phyloP scores from a whole-genome alignment of 2,888 invertebrate genomes.

The Epinotia nisella region DNA sequence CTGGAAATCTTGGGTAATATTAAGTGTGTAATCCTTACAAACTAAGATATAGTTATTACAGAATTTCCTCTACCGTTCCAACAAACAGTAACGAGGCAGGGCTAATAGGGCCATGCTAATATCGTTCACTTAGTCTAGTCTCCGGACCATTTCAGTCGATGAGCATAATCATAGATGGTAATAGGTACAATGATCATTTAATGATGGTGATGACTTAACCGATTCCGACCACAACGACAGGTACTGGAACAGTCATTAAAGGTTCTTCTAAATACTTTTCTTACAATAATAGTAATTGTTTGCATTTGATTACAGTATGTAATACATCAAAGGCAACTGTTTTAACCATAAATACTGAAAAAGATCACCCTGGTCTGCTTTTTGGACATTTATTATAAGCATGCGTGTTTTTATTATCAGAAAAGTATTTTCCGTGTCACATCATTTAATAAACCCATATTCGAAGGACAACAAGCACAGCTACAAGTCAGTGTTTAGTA shows the following conservation, averaged over 20 bases:
- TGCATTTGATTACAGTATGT: neutral
- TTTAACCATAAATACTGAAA: no score
- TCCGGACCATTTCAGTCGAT: neutral
- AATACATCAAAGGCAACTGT: neutral
- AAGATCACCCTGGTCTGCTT: no score
- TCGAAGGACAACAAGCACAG: no score
- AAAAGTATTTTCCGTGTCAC: no score
- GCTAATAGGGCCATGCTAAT: slow-evolving; percentile 11
- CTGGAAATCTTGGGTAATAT: neutral
- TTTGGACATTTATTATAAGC: no score
- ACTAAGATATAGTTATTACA: neutral
- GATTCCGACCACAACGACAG: neutral
- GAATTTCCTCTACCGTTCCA: slow-evolving; percentile 3
- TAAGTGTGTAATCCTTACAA: neutral
- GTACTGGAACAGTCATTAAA: neutral
- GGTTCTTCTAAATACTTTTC: neutral
- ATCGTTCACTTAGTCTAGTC: neutral
- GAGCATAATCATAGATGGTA: neutral
- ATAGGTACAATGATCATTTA: neutral
- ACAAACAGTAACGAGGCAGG: slow-evolving; percentile 8
- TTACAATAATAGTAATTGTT: neutral
- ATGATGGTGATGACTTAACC: neutral
- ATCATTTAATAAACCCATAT: no score
- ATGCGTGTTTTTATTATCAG: no score
- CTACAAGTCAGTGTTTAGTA: no score